These are phyloP conservation scores for Dendrolimus kikuchii DNA, from an alignment of 1,140 invertebrate species.

Conservation along the genomic window DNA sequence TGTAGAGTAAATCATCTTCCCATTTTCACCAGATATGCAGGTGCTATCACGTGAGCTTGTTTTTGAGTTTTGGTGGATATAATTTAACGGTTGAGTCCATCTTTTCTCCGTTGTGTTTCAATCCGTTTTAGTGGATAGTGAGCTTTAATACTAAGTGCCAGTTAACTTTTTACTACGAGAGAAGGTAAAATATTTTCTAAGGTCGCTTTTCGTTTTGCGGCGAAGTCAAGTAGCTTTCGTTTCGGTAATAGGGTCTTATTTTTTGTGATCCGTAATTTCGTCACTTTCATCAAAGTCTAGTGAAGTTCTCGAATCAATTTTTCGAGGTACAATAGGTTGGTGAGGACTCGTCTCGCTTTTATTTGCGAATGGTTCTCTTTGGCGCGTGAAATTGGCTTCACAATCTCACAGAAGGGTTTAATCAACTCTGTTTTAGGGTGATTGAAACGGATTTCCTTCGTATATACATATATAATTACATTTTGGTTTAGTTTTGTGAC, in stretches of 20 bases:
- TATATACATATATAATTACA: background rate
- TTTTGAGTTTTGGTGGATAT: too few species aligned
- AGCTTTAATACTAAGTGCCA: too few species aligned
- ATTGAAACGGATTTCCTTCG: constrained; percentile 12
- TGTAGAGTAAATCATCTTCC: too few species aligned
- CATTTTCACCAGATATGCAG: too few species aligned
- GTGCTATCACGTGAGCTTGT: too few species aligned
- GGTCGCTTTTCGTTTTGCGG: too few species aligned
- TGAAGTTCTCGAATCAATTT: background rate
- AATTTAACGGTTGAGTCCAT: too few species aligned
- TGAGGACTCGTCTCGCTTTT: constrained; percentile 5
- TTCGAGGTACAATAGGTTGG: constrained; percentile 10
- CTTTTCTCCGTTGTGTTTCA: too few species aligned
- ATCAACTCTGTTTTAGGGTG: constrained; percentile 15
- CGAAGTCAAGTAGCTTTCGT: background rate
- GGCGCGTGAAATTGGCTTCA: constrained; percentile 19
- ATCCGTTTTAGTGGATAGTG: too few species aligned
- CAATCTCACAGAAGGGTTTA: constrained; percentile 16
- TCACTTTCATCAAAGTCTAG: constrained; percentile 3
- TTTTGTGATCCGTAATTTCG: constrained; percentile 6
- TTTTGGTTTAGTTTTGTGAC: too few species aligned
- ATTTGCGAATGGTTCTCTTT: constrained; percentile 14
- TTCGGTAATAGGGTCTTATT: constrained; percentile 1
- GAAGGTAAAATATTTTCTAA: too few species aligned
- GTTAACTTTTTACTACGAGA: too few species aligned